Conservation (phyloP, 2,797 vertebrate genomes). For the Pseudochirops cupreus region DNA sequence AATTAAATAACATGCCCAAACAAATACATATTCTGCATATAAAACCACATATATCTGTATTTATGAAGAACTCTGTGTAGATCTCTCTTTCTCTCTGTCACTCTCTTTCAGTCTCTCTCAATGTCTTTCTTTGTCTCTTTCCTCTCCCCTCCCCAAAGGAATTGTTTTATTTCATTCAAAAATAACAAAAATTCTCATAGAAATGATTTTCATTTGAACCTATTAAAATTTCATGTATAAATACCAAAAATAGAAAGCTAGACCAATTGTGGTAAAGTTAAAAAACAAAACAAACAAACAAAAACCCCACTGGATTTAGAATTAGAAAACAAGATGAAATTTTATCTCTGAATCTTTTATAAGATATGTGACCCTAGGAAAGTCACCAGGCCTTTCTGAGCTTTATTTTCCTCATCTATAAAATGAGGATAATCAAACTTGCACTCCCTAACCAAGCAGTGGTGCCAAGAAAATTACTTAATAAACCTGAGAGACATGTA, state of each 20-base stretch:
- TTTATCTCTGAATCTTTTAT: neutral
- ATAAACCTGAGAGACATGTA: neutral
- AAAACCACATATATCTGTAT: neutral
- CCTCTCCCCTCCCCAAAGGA: neutral
- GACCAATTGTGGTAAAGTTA: slow-evolving; percentile 44
- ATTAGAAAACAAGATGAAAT: neutral
- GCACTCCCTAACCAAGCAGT: neutral
- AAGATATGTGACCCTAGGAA: neutral
- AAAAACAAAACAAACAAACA: neutral
- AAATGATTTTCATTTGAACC: slow-evolving; percentile 32
- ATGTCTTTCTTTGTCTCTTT: too few species aligned
- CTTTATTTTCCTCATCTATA: neutral
- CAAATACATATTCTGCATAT: neutral
- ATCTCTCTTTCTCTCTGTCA: neutral
- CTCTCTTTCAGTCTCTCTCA: too few species aligned
- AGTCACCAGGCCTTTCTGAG: neutral
- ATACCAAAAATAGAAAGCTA: slow-evolving; percentile 57
- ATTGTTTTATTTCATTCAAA: slow-evolving; percentile 60
- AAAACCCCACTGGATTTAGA: neutral
- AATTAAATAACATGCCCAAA: neutral
- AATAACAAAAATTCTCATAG: slow-evolving; percentile 57
- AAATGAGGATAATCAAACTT: neutral
- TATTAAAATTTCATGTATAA: slow-evolving; percentile 62
- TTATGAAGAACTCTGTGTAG: neutral
- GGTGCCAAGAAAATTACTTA: neutral